Evolutionary conservation across 2,888 invertebrate species (phyloP), one percentile per base, ranked within the genome.

Genomic region (Cremastinae sp.): DNA sequence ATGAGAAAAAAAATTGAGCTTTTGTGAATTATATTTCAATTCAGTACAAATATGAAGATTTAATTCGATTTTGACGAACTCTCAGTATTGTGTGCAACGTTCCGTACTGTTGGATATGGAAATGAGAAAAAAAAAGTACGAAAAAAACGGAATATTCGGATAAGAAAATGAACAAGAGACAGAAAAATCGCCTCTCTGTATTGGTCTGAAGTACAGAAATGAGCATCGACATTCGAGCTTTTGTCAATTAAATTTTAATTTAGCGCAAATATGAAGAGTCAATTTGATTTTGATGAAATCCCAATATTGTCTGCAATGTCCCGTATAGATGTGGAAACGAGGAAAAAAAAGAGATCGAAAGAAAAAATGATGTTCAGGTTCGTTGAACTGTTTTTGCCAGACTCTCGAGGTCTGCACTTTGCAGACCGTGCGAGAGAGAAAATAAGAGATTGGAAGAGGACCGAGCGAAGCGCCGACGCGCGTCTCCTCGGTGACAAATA

Each of bases 361-460:
- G 18, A 28, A 16, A 43, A 9, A 41, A 20, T 41, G 39, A 65
- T 8, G 56, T 10, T 47, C 53, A 28, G 65, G 75, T 77, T 75
- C 80, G 74, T 74, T 79, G 79, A 78, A 80, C 79, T 65, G 73
- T 74, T 75, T 28, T 74, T 69, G 69, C 74, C 75, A 75, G 74
- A 77, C 71, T 75, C 66, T 55, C 74, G 77, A 71, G 59, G 75
- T 74, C 77, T 53, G 71, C 55, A 59, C 35, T 28, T 69, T 72
- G 49, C 41, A 45, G 65, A 51, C 49, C 12, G 37, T 59, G 59
- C 2, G 41, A 41, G 35, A 12, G 12, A 3, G 41, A 45, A 14
- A 20, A 14, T 18, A 28, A 20, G 43, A 39, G 41, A 39, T 16
- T 20, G 51, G 39, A 28, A 45, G 14, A 61, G 12, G 53, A 55